Evolutionary conservation across 37 sponge, comb jelly and placozoan genomes (phyloP), one percentile per base, ranked within the genome.

Genomic region (Theonella swinhoei): DNA sequence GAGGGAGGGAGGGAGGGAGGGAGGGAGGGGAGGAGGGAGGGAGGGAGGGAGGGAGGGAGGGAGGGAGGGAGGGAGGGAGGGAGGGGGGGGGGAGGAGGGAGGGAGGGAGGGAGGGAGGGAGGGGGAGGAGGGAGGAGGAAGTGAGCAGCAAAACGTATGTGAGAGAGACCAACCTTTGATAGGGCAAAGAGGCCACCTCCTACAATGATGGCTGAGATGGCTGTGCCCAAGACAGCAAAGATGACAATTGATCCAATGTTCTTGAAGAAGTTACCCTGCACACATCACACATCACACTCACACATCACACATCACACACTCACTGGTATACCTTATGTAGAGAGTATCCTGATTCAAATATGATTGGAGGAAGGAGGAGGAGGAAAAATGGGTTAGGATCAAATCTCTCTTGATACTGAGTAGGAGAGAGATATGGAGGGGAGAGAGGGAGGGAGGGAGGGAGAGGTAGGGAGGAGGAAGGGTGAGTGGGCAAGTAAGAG

Each of bases 321-420:
- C 25, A 71, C 39, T 26, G 7, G 64, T 26, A n/a, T 76, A 97
- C 98, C 93, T 97, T 97, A 80, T 97, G 98, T 8, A 97, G 86
- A 36, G 96, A 95, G 77, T 97, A 97, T 17, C 98, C 98, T 34
- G 96, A 95, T 60, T 97, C 98, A 84, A 97, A 97, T 39, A 97
- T 97, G 66, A 97, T 97, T 23, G 98, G 98, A 43, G 98, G 98
- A 0, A 97, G 86, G 58, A 97, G 78, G 61, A 97, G 89, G 42
- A 97, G 94, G 65, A 97, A 97, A 83, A 97, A 97, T 1, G 82
- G 84, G 29, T 87, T 79, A 7, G 98, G 94, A 37, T 74, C 43
- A 68, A 97, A 90, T 65, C 40, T 66, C 77, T 93, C 96, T 20
- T 80, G 75, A 60, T 86, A 80, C 84, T 83, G 61, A n/a, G n/a